Conservation (phyloP, 2,797 vertebrate genomes). For the Glossophaga mutica region DNA sequence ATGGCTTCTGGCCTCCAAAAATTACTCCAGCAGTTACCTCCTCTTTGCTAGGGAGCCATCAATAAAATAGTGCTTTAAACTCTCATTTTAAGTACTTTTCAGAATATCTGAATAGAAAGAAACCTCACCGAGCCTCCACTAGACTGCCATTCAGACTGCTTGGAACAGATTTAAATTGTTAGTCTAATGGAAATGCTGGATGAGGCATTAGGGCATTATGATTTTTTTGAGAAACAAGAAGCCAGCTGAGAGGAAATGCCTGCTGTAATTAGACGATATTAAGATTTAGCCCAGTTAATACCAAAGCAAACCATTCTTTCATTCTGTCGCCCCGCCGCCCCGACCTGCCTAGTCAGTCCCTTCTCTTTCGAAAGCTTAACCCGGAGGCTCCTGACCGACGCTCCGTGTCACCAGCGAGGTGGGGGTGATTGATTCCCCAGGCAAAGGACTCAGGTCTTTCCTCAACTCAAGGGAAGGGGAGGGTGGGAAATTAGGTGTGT, state of each 20-base stretch:
- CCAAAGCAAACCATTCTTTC: neutral
- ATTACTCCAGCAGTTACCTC: neutral
- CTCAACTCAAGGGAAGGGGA: neutral
- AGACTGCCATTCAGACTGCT: neutral
- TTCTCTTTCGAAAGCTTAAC: conserved; percentile 11
- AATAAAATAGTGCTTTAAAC: neutral
- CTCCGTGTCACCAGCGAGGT: neutral
- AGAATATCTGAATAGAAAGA: conserved; percentile 28
- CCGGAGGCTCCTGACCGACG: neutral
- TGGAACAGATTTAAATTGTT: conserved; percentile 24
- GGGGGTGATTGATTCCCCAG: neutral
- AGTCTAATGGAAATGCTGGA: neutral
- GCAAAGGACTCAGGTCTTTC: neutral
- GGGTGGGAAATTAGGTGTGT: neutral
- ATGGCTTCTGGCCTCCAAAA: neutral
- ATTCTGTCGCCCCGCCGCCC: fast-evolving
- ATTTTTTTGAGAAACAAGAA: conserved; percentile 36
- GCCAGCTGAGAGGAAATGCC: conserved; percentile 1
- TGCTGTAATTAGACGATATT: neutral
- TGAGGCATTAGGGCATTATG: neutral
- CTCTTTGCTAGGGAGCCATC: neutral
- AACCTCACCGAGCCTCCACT: neutral
- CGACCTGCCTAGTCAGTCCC: neutral
- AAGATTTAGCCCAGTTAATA: conserved; percentile 34
- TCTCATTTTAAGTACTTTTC: conserved; percentile 44